A percentile compares a stretch with the other conserved stretches of the same genome.
Evolutionary conservation across 2,113 vertebrate genomes (phyloP).

Genomic region (Brachionichthys hirsutus): DNA sequence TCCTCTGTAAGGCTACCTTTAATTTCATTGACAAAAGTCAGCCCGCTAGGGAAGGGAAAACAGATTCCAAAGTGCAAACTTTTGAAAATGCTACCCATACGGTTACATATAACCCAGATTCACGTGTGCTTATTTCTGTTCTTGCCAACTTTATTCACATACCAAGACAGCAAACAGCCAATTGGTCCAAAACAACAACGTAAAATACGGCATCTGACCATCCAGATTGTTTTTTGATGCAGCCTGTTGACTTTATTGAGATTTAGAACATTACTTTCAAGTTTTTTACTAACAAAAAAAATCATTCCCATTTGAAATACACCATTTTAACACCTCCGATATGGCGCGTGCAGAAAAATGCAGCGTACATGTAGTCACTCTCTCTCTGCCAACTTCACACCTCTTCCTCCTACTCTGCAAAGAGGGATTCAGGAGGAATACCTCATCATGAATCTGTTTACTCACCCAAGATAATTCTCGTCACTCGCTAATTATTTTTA

Average conservation of each 20-base stretch:
- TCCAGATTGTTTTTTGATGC: no score
- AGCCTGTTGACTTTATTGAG: no score
- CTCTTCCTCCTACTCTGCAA: constrained; percentile 12
- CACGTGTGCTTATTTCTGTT: no score
- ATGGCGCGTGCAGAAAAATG: constrained; percentile 7
- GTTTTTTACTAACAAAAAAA: constrained; percentile 16
- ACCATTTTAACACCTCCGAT: constrained; percentile 12
- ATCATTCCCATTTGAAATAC: not conserved
- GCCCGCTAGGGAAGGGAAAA: constrained; percentile 21
- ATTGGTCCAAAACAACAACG: no score
- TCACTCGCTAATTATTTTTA: constrained; percentile 16
- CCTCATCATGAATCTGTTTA: not conserved
- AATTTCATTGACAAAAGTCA: constrained; percentile 49
- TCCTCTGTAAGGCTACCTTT: constrained; percentile 50
- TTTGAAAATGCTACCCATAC: no score
- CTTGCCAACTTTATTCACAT: no score
- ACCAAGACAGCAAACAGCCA: no score
- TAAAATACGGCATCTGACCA: no score
- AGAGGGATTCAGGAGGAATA: constrained; percentile 32
- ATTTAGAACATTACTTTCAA: constrained; percentile 6
- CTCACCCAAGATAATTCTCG: constrained; percentile 11
- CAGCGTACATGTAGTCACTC: constrained; percentile 2
- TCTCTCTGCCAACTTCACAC: constrained; percentile 13
- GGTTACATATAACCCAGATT: no score
- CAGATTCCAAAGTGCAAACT: no score